Conservation (phyloP, 2,888 invertebrate genomes). For the Epistrophe eligans region DNA sequence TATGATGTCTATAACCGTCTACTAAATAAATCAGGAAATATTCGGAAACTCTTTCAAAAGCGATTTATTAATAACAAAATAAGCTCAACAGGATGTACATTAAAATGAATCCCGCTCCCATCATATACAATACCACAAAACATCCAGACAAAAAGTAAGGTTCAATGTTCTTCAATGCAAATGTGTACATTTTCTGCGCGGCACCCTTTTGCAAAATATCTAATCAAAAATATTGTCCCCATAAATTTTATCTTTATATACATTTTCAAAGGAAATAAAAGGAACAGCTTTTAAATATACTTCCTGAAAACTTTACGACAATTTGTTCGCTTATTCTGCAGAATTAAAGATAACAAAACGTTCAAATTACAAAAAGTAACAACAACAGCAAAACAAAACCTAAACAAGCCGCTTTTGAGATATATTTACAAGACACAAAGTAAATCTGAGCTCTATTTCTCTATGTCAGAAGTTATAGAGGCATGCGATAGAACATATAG, state of each 20-base stretch:
- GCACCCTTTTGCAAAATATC: slow-evolving; percentile 49
- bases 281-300: slow-evolving; percentile 17
- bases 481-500: slow-evolving; percentile 25
- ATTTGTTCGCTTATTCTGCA: slow-evolving; percentile 42
- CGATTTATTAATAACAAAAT: slow-evolving; percentile 25
- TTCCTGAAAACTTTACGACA: slow-evolving; percentile 43
- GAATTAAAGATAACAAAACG: slow-evolving; percentile 62
- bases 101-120: background rate
- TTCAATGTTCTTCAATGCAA: slow-evolving; percentile 37
- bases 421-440: slow-evolving; percentile 20
- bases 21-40: background rate
- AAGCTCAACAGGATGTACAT: slow-evolving; percentile 48
- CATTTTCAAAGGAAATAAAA: slow-evolving; percentile 7
- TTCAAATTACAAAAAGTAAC: slow-evolving; percentile 4
- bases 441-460: slow-evolving; percentile 33
- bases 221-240: slow-evolving; percentile 54
- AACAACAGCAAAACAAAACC: background rate
- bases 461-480: slow-evolving; percentile 22
- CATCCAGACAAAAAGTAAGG: slow-evolving; percentile 11
- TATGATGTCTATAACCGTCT: background rate
- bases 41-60: background rate
- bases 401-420: slow-evolving; percentile 46
- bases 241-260: slow-evolving; percentile 18
- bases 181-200: background rate
- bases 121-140: slow-evolving; percentile 12